These are phyloP conservation scores for Drosophila bipectinata DNA, from an alignment of 1,140 invertebrate genomes.

Conservation along the genomic window DNA sequence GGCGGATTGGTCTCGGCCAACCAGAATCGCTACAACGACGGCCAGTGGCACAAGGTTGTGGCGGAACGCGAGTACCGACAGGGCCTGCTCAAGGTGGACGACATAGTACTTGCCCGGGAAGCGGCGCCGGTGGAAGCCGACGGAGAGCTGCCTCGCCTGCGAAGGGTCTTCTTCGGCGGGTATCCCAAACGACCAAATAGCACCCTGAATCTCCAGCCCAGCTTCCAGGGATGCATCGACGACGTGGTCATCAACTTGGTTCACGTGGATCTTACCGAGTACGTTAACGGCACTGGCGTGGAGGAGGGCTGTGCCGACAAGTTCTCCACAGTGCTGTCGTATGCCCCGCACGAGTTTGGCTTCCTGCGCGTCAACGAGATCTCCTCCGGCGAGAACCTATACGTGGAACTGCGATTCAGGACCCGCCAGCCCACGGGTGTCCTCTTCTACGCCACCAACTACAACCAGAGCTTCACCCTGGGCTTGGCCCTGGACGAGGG, in stretches of 20 bases:
- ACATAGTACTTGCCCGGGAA: slow-evolving; percentile 83
- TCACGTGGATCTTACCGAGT: slow-evolving; percentile 91
- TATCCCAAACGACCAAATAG: slow-evolving; percentile 89
- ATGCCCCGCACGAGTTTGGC: slow-evolving; percentile 86
- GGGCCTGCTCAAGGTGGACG: slow-evolving; percentile 90
- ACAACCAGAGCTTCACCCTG: slow-evolving; percentile 87
- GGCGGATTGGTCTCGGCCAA: slow-evolving; percentile 86
- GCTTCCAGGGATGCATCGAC: slow-evolving; percentile 97
- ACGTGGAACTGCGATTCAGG: slow-evolving; percentile 95
- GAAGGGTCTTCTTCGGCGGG: slow-evolving; percentile 95
- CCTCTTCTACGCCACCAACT: slow-evolving; percentile 90
- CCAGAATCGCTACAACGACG: slow-evolving; percentile 90
- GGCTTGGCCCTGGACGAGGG: slow-evolving; percentile 89
- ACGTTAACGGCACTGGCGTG: slow-evolving; percentile 91
- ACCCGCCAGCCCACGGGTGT: slow-evolving; percentile 91
- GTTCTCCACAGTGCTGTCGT: slow-evolving; percentile 75
- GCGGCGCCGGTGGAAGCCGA: slow-evolving; percentile 77
- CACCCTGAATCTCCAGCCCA: slow-evolving; percentile 87
- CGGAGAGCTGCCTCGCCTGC: slow-evolving; percentile 85
- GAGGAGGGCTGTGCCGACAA: slow-evolving; percentile 93
- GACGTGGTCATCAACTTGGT: slow-evolving; percentile 90
- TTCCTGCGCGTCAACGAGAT: slow-evolving; percentile 88
- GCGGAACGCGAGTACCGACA: slow-evolving; percentile 88
- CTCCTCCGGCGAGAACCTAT: slow-evolving; percentile 85
- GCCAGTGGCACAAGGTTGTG: slow-evolving; percentile 91